A percentile compares a stretch with the other conserved stretches of the same genome.
Evolutionary conservation across 2,888 invertebrate species (phyloP).

Genomic region (Drosophila testacea): DNA sequence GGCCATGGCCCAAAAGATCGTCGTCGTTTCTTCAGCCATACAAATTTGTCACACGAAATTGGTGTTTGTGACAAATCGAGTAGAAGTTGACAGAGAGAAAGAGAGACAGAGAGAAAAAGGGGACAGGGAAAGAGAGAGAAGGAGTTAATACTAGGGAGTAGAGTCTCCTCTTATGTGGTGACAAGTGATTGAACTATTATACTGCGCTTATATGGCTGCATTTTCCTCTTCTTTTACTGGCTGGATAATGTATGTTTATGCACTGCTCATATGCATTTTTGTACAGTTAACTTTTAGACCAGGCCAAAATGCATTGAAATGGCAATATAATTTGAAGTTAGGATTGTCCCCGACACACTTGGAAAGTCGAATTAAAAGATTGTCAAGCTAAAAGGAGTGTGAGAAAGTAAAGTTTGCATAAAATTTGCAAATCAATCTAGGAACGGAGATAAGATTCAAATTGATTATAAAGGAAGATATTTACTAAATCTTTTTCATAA

Average conservation of each 20-base stretch:
- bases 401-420: constrained; percentile 35
- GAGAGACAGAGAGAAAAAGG: not conserved
- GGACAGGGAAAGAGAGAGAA: not conserved
- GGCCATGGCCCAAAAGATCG: constrained; percentile 63
- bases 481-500: not conserved
- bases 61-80: constrained; percentile 80
- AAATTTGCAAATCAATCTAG: not conserved
- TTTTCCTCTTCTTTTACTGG: constrained; percentile 18
- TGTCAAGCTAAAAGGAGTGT: constrained; percentile 25
- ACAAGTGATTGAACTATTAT: constrained; percentile 79
- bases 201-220: constrained; percentile 54
- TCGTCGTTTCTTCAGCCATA: constrained; percentile 40
- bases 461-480: not conserved
- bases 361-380: constrained; percentile 5
- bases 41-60: constrained; percentile 82
- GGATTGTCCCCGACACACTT: constrained; percentile 24
- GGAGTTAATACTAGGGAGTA: not conserved
- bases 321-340: constrained; percentile 41
- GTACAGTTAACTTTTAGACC: constrained; percentile 61
- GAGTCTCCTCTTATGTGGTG: constrained; percentile 52
- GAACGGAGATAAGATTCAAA: constrained; percentile 1
- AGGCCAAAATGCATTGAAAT: constrained; percentile 29
- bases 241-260: constrained; percentile 58
- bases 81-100: constrained; percentile 24
- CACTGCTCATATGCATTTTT: constrained; percentile 67